Conservation (phyloP, 2,797 vertebrate species). For the Halcyon leucocephala region DNA sequence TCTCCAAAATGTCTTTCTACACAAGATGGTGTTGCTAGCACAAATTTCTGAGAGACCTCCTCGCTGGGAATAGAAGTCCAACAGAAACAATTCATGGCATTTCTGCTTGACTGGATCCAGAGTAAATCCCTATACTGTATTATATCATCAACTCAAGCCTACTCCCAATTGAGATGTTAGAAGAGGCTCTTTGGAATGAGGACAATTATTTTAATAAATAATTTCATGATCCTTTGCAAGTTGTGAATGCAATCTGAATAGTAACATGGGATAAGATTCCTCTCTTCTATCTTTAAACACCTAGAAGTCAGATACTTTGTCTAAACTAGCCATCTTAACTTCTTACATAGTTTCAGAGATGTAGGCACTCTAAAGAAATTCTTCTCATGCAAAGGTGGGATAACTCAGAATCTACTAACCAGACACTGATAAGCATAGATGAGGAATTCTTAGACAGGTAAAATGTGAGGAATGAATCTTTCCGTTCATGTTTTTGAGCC, state of each 20-base stretch:
- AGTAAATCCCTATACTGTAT: neutral
- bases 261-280: neutral
- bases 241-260: neutral
- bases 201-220: neutral
- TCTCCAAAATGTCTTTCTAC: neutral
- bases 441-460: neutral
- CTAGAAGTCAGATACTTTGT: neutral
- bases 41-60: neutral
- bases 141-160: neutral
- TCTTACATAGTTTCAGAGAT: neutral
- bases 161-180: fast-evolving
- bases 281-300: neutral
- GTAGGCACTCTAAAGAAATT: neutral
- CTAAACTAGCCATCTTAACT: neutral
- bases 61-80: neutral
- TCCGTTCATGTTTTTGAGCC: neutral
- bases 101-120: neutral
- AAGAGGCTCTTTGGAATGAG: neutral
- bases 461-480: neutral
- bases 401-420: neutral
- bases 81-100: neutral
- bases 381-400: neutral
- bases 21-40: neutral
- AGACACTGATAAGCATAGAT: neutral
- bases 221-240: neutral